Conservation (phyloP, 2,797 vertebrate genomes). For the Halcyon smyrnensis region DNA sequence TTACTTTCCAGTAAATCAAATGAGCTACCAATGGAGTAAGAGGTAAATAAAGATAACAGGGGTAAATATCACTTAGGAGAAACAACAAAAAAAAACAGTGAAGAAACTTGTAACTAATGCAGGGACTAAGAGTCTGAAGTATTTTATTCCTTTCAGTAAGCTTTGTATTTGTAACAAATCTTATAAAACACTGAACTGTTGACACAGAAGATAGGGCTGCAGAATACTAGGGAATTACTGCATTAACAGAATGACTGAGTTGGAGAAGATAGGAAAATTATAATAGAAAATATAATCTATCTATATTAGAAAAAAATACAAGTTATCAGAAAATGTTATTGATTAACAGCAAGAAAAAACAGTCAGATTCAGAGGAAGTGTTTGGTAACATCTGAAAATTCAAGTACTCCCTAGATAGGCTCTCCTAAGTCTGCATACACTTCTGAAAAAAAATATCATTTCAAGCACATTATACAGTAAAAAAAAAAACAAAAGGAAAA, state of each 20-base stretch:
- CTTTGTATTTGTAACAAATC: not conserved
- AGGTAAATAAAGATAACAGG: not conserved
- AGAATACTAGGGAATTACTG: not conserved
- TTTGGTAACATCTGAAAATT: not conserved
- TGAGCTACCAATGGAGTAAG: not conserved
- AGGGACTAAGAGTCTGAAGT: not conserved
- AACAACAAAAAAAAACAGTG: not conserved
- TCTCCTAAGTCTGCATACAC: not conserved
- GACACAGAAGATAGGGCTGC: not conserved
- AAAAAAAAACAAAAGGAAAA: not conserved
- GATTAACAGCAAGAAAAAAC: not conserved
- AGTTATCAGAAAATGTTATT: not conserved
- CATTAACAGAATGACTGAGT: not conserved
- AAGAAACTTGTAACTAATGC: not conserved
- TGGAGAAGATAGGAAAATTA: not conserved
- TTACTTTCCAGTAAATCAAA: not conserved
- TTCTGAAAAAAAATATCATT: not conserved
- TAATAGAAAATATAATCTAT: not conserved
- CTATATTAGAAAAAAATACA: not conserved
- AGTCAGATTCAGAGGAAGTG: not conserved
- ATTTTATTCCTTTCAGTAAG: not conserved
- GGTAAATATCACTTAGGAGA: not conserved
- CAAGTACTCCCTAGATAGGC: rapidly evolving
- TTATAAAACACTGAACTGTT: not conserved
- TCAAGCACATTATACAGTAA: not conserved